Evolutionary conservation across 2,113 vertebrate genomes (phyloP), one percentile per base, ranked within the genome.

Genomic region (Callaeas wilsoni): DNA sequence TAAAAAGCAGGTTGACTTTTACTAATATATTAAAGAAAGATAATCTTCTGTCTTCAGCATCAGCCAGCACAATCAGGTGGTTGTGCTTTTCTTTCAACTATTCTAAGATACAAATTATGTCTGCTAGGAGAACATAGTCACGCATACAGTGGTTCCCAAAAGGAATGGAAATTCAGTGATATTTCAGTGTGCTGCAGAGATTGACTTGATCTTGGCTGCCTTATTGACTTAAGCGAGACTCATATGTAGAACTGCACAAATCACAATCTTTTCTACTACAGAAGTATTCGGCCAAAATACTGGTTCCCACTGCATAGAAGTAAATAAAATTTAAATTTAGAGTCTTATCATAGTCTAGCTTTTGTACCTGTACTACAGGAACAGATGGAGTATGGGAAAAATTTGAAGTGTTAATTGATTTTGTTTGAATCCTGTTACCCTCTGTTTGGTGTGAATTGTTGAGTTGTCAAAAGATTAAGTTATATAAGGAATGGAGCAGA

Each of bases 331-430:
- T 92, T 86, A 57, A 62, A 92, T 92, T 96, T 62, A 57, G 46
- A 83, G 17, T 57, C 46, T 71, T 44, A 50, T 57, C 50, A 63
- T 87, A 77, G 77, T 49, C 57, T n/a, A 70, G 59, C 64, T 90
- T 92, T 90, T 84, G 23, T 94, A 92, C 76, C 53, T 92, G 32
- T 84, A 23, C 33, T 65, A 57, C 13, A 32, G 81, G 91, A 92
- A 78, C 89, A 96, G 93, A 93, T 87, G 87, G 84, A 93, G 42
- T 74, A 93, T 62, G 64, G 84, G 94, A 87, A 96, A 94, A 95
- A 27, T 9, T 78, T 67, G 73, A 96, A 94, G 93, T 89, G 95
- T 70, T 95, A 96, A 96, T 96, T 96, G 93, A 94, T 94, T 96
- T 94, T 94, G 87, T 92, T 95, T 95, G 93, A 96, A 84, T 94